Evolutionary conservation across 2,113 vertebrate genomes (phyloP).

Genomic region (Glaucomys volans): DNA sequence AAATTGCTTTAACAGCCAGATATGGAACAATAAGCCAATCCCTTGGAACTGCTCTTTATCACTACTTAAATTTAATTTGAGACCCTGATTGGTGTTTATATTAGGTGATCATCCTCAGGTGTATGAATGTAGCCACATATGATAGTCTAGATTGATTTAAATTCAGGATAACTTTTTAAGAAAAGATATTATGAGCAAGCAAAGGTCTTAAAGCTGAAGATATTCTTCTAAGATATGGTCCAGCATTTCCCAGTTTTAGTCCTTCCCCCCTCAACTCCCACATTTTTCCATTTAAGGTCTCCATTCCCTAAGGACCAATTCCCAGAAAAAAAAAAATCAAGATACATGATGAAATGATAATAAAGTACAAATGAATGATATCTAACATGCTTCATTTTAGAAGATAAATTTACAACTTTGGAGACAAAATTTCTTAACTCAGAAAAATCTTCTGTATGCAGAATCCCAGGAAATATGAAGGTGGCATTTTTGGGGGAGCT

Average conservation of each 20-base stretch:
- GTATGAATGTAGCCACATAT: background rate
- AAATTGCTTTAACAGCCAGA: background rate
- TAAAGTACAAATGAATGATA: background rate
- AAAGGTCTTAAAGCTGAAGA: background rate
- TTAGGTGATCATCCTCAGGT: background rate
- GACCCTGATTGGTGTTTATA: background rate
- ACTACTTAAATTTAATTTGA: background rate
- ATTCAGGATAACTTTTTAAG: background rate
- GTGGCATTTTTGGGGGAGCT: background rate
- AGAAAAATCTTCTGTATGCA: constrained; percentile 41
- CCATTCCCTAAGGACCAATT: background rate
- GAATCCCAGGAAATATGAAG: background rate
- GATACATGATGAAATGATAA: background rate
- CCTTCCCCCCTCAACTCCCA: background rate
- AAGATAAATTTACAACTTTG: background rate
- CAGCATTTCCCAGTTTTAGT: background rate
- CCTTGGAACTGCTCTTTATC: background rate
- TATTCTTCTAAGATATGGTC: background rate
- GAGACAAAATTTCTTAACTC: constrained; percentile 6
- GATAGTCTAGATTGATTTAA: background rate
- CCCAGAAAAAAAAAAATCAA: background rate
- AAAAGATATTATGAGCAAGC: background rate
- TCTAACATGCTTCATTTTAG: background rate
- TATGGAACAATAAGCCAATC: background rate
- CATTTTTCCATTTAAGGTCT: background rate